These are phyloP conservation scores for Drosophila ustulata DNA, from an alignment of 2,888 invertebrate species.

Conservation along the genomic window DNA sequence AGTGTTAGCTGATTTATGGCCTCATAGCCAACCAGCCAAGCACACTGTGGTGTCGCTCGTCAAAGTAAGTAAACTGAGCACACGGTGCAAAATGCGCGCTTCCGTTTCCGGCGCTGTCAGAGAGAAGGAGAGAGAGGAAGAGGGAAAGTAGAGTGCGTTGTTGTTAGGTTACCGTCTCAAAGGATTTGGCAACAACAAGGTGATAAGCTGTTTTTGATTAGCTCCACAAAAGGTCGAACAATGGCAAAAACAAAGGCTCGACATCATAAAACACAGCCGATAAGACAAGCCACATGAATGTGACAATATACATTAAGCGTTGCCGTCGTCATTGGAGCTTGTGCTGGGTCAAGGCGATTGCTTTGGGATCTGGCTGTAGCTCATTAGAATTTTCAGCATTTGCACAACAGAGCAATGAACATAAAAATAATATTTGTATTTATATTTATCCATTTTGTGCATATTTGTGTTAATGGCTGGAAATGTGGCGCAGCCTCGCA, in stretches of 20 bases:
- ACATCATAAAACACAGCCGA: constrained; percentile 58
- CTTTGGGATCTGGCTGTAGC: background rate
- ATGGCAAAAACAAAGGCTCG: constrained; percentile 29
- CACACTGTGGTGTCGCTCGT: constrained; percentile 35
- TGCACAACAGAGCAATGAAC: constrained; percentile 50
- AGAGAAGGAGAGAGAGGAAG: constrained; percentile 11
- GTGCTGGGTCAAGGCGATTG: constrained; percentile 12
- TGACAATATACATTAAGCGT: constrained; percentile 16
- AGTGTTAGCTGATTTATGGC: constrained; percentile 69
- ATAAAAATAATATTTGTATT: constrained; percentile 57
- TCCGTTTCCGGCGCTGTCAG: constrained; percentile 57
- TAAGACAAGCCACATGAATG: constrained; percentile 44
- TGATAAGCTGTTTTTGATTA: constrained; percentile 66
- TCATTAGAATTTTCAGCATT: constrained; percentile 31
- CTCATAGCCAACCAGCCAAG: background rate
- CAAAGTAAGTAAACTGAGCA: constrained; percentile 67
- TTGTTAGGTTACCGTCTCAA: constrained; percentile 34
- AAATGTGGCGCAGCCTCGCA: constrained; percentile 23
- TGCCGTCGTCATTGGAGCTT: background rate
- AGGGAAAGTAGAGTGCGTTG: background rate
- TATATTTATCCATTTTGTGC: constrained; percentile 49
- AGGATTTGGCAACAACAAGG: constrained; percentile 58
- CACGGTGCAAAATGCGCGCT: constrained; percentile 41
- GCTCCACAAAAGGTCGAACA: constrained; percentile 42
- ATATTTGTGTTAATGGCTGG: constrained; percentile 55